Conservation (phyloP, 2,113 vertebrate genomes). For the Anas platyrhynchos region DNA sequence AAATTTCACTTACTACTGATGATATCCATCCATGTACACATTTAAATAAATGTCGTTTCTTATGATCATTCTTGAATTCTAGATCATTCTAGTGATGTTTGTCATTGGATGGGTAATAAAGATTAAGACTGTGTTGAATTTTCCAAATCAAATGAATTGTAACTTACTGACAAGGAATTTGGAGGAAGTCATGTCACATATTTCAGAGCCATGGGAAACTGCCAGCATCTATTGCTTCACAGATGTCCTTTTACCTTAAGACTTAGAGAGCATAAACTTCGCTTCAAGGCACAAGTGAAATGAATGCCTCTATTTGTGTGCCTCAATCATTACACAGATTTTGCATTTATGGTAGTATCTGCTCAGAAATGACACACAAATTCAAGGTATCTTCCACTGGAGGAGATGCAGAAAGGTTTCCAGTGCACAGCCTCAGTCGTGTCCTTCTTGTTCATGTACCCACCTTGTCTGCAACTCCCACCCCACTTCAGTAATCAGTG, state of each 20-base stretch:
- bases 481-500: rapidly evolving
- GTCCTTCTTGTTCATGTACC: background rate
- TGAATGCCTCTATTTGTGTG: background rate
- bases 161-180: background rate
- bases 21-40: background rate
- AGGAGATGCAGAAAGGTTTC: background rate
- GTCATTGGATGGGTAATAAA: background rate
- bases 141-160: background rate
- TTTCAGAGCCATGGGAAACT: background rate
- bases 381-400: background rate
- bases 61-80: background rate
- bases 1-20: constrained; percentile 10
- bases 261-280: background rate
- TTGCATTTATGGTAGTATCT: background rate
- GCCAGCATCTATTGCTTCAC: background rate
- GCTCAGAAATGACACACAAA: background rate
- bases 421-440: background rate
- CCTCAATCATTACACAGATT: background rate
- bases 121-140: background rate
- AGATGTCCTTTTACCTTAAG: background rate
- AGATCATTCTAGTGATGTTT: background rate
- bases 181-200: background rate
- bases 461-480: rapidly evolving
- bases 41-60: background rate
- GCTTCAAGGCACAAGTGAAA: background rate